Evolutionary conservation across 2,113 vertebrate species (phyloP), one percentile per base, ranked within the genome.

Genomic region (Lepus timidus): DNA sequence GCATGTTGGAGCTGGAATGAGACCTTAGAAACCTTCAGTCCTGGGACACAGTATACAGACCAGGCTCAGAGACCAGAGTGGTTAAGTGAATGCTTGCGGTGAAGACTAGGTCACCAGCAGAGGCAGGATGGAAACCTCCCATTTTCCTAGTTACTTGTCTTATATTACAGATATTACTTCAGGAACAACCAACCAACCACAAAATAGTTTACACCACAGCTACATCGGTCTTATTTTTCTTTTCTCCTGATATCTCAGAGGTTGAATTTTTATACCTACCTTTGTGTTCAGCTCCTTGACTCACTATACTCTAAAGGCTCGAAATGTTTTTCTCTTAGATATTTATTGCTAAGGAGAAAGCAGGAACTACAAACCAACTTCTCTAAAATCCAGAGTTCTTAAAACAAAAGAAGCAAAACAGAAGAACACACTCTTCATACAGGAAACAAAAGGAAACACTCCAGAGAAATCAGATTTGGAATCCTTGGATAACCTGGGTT

Each of bases 371-470:
- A 83, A 25, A 71, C 10, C 29, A 36, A 89, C 44, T 83, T 96
- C 75, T 84, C 70, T 86, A 64, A 95, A 88, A 49, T 67, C 29
- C 39, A 81, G 27, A 95, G 52, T 22, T 89, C 65, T 61, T 90
- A 88, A 84, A 80, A 91, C 19, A 73, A 36, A 84, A 23, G 22
- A 88, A 76, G 27, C 58, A 68, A 93, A 82, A 49, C 1, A 55
- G 22, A 29, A 71, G 9, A 76, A 76, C 36, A 31, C 23, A 86
- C 6, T 44, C 67, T 89, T 82, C 71, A 25, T 23, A 81, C 16
- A 68, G 0, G 39, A 88, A 51, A 12, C 51, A 76, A 90, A 85
- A 78, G 11, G 4, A 88, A 70, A 82, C 2, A 82, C 68, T 80
- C 17, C 3, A 33, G 49, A 79, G 80, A 78, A 51, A 90, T 70